A percentile compares a stretch with the other conserved stretches of the same genome.
Conservation (phyloP, 2,113 vertebrate genomes). For the Phrynosoma blainvillii region DNA sequence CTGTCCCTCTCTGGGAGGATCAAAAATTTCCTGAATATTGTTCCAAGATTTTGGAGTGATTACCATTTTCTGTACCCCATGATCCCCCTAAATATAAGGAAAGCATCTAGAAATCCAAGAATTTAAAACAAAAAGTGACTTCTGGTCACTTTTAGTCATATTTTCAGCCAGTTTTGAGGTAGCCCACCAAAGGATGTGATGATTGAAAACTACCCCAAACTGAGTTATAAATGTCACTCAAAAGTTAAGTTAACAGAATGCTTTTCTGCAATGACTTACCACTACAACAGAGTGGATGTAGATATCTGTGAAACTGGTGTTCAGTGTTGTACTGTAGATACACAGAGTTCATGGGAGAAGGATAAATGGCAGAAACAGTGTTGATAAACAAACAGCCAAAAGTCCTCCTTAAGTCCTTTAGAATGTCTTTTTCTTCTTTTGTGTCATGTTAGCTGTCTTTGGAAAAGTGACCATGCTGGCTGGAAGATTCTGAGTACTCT, state of each 20-base stretch:
- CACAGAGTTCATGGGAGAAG: not conserved
- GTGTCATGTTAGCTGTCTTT: not conserved
- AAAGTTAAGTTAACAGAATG: not conserved
- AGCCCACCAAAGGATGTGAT: no score
- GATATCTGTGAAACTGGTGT: not conserved
- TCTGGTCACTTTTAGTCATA: no score
- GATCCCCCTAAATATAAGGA: no score
- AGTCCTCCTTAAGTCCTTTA: constrained; percentile 2
- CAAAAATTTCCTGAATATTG: no score
- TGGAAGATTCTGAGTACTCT: no score
- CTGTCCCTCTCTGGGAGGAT: not conserved
- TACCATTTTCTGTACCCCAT: no score
- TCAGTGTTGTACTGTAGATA: not conserved
- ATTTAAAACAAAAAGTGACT: no score
- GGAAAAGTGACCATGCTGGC: no score
- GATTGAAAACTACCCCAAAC: not conserved
- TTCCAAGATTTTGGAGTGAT: no score
- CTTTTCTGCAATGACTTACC: not conserved
- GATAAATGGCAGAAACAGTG: not conserved
- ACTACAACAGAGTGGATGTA: not conserved
- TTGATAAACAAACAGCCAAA: not conserved
- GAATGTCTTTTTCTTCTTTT: constrained; percentile 23
- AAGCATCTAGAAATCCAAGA: no score
- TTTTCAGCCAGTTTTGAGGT: no score
- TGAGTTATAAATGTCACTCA: not conserved